Evolutionary conservation across 2,797 vertebrate species (phyloP).

Genomic region (Masticophis lateralis): DNA sequence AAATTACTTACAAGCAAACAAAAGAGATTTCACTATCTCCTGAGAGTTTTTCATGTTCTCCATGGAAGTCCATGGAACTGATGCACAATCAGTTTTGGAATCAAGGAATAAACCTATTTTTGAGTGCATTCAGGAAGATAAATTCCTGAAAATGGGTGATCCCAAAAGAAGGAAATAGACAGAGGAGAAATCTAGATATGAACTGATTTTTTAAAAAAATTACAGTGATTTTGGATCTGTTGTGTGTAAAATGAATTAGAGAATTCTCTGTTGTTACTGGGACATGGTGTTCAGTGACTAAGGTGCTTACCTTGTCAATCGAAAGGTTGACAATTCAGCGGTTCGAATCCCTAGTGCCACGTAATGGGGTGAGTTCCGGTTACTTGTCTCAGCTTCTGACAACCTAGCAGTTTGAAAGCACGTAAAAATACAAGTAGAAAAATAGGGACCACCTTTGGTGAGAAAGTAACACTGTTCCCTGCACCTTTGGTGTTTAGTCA

Average conservation of each 20-base stretch:
- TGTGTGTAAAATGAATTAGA: background rate
- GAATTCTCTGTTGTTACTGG: background rate
- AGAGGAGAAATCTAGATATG: background rate
- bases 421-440: no score
- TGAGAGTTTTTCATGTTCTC: background rate
- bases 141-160: background rate
- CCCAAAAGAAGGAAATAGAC: background rate
- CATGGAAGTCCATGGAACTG: background rate
- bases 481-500: no score
- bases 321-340: no score
- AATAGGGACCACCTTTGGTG: no score
- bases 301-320: no score
- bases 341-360: no score
- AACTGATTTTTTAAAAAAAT: background rate
- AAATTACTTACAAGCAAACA: background rate
- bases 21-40: background rate
- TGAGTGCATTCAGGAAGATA: background rate
- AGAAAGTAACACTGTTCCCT: no score
- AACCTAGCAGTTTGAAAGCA: no score
- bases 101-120: background rate
- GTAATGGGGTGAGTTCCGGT: no score
- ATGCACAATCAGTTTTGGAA: background rate
- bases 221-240: background rate
- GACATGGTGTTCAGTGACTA: no score
- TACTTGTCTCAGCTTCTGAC: no score